These are phyloP conservation scores for Apocrypta bakeri DNA, from an alignment of 1,140 invertebrate genomes.

Conservation along the genomic window DNA sequence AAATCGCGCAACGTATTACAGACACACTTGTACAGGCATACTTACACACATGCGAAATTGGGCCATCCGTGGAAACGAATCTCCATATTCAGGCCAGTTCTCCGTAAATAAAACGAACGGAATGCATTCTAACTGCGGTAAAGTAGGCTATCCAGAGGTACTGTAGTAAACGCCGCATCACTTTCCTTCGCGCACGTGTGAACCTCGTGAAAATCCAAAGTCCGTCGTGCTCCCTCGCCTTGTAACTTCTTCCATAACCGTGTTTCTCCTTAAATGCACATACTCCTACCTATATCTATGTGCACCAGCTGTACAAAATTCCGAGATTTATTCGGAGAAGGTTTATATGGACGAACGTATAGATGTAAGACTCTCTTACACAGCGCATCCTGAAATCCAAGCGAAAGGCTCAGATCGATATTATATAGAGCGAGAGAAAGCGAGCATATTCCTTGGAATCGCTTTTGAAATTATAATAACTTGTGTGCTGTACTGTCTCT, in stretches of 20 bases:
- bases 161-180: neutral
- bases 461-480: slow-evolving; percentile 5
- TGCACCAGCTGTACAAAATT: neutral
- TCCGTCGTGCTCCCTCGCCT: neutral
- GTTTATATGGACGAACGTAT: neutral
- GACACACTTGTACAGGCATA: too few species aligned
- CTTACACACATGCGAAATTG: neutral
- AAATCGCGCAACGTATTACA: neutral
- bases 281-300: neutral
- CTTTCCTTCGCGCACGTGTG: neutral
- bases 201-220: neutral
- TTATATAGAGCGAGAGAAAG: neutral
- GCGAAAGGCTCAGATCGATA: neutral
- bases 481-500: too few species aligned
- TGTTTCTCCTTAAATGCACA: neutral
- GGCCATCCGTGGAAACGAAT: neutral
- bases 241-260: neutral
- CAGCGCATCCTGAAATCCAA: neutral
- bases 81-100: neutral
- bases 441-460: neutral
- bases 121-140: neutral
- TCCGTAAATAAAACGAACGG: neutral
- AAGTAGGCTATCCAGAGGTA: neutral
- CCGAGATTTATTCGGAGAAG: neutral
- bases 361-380: neutral